Evolutionary conservation across 2,113 vertebrate genomes (phyloP), one percentile per base, ranked within the genome.

Genomic region (Monarcha castaneiventris): DNA sequence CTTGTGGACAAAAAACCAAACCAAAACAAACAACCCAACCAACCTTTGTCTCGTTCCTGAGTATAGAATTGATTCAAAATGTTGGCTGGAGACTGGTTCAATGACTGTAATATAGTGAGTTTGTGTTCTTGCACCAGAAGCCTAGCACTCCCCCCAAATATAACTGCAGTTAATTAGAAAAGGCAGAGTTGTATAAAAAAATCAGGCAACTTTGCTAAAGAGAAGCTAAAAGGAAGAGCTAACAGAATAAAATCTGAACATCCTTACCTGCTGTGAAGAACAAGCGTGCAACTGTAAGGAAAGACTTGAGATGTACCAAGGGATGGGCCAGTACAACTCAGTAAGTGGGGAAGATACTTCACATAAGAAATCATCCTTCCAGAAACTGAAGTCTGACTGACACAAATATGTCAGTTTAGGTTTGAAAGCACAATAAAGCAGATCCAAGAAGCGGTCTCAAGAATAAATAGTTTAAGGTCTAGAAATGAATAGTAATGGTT

Each of bases 201-300:
- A 29, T 33, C 27, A 56, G 41, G 11, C 2, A 85, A 7, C 37
- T 78, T 69, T 66, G 37, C 27, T 71, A 4, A 85, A 61, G 32
- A 76, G 62, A 76, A 83, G 43, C 23, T 58, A 23, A 67, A 83
- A 72, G 27, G 51, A 89, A 51, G 14, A 49, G 32, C 26, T 84
- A 41, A 51, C 10, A 27, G 27, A 55, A 10, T 46, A 55, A 63
- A 73, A 63, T 73, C 27, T 67, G 25, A 58, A 30, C 9, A 13
- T 67, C 39, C 6, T 11, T 87, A 22, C 37, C 12, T 54, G 19
- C 43, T 63, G 35, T 0, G 0, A 73, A 87, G 55, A 73, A 15
- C 9, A 51, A 51, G 33, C 0, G 0, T 43, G 33, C 13, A 56
- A 1, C 39, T 63, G 3, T 73, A 32, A 90, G 43, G 55, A 68